phyloP scores from a whole-genome alignment of 2,113 vertebrate species.

The Sorex fumeus region DNA sequence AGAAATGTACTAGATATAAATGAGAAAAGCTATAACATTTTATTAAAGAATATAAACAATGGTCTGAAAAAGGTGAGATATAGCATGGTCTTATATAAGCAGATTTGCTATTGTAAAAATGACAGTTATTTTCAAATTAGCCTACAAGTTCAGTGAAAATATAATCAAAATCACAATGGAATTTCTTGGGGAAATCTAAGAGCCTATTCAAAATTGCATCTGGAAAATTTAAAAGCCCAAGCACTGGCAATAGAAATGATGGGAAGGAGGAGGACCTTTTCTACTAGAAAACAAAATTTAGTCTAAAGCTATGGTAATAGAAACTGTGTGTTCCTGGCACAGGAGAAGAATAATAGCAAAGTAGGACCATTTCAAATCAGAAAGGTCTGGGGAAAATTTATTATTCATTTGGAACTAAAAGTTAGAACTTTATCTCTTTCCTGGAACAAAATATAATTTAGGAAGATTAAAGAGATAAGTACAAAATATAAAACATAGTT shows the following conservation, averaged over 20 bases:
- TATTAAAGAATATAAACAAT: conserved; percentile 66
- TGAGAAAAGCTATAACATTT: conserved; percentile 60
- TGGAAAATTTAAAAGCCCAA: conserved; percentile 28
- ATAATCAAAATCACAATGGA: neutral
- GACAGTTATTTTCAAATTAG: neutral
- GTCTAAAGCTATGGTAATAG: neutral
- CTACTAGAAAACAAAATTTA: conserved; percentile 11
- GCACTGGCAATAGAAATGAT: neutral
- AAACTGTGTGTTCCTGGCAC: conserved; percentile 27
- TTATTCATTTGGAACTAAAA: conserved; percentile 48
- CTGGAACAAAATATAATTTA: conserved; percentile 50
- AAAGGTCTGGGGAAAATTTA: conserved; percentile 50
- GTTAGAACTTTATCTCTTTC: conserved; percentile 9
- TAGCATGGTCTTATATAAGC: neutral
- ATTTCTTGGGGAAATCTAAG: conserved; percentile 38
- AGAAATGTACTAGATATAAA: conserved; percentile 45
- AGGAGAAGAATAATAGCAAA: neutral
- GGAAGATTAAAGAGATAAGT: conserved; percentile 45
- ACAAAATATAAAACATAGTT: neutral
- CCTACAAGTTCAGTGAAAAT: conserved; percentile 11
- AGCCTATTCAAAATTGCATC: conserved; percentile 33
- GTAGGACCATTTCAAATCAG: conserved; percentile 22
- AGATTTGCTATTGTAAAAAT: neutral
- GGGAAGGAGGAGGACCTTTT: neutral
- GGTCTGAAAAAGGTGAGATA: neutral